Conservation (phyloP, 2,797 vertebrate species). For the Oreonectes daqikongensis region DNA sequence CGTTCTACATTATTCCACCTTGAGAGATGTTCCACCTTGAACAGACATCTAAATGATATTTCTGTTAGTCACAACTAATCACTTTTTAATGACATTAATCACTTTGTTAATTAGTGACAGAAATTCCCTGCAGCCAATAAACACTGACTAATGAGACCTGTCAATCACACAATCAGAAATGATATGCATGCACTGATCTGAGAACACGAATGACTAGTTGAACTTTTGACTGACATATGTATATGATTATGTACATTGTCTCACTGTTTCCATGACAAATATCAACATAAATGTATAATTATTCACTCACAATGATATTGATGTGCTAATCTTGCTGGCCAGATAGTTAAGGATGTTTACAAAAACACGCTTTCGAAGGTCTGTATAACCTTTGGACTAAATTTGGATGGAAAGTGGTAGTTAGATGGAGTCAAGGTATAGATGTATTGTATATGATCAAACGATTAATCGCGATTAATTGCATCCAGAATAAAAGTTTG, state of each 20-base stretch:
- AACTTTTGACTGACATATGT: not conserved
- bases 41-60: slow-evolving; percentile 36
- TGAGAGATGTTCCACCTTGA: not conserved
- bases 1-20: not conserved
- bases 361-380: not conserved
- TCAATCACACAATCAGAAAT: slow-evolving; percentile 1
- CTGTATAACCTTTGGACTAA: not conserved
- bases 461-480: too few relatives aligned
- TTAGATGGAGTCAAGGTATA: not conserved
- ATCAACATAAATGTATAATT: not conserved
- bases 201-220: not conserved
- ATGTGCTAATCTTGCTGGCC: not conserved
- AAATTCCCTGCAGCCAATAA: slow-evolving; percentile 27
- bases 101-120: slow-evolving; percentile 43
- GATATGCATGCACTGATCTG: not conserved
- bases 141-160: slow-evolving; percentile 39
- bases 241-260: not conserved
- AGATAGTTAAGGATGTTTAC: not conserved
- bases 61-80: slow-evolving; percentile 38
- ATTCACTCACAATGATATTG: not conserved
- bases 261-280: not conserved
- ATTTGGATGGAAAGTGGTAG: not conserved
- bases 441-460: too few relatives aligned
- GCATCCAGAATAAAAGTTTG: too few relatives aligned
- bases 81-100: slow-evolving; percentile 37